Conservation (phyloP, 2,888 invertebrate species). For the Plebejus melissa region DNA sequence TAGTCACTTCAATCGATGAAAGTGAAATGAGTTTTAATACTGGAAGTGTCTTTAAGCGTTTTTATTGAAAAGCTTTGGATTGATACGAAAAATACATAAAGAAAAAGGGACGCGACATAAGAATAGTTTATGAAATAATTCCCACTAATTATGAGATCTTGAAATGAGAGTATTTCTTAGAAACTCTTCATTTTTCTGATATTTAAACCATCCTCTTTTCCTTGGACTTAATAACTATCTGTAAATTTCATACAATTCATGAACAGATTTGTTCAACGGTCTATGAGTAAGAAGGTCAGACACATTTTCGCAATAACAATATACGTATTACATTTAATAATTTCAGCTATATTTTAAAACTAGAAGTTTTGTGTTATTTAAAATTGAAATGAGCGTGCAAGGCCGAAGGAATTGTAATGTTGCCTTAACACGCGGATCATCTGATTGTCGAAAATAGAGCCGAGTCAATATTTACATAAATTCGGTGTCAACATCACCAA, state of each 20-base stretch:
- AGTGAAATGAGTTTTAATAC: background rate
- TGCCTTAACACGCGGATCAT: conserved; percentile 15
- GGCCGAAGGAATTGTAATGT: conserved; percentile 16
- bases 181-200: background rate
- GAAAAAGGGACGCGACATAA: too few relatives aligned
- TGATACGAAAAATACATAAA: too few relatives aligned
- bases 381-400: conserved; percentile 8
- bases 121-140: too few relatives aligned
- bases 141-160: background rate
- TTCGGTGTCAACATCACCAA: background rate
- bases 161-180: background rate
- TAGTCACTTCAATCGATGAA: background rate
- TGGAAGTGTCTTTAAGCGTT: background rate
- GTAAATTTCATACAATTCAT: too few relatives aligned
- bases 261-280: too few relatives aligned
- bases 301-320: too few relatives aligned
- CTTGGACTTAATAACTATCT: too few relatives aligned
- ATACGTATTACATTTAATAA: background rate
- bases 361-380: background rate
- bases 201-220: too few relatives aligned
- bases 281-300: too few relatives aligned
- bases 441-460: conserved; percentile 15
- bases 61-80: background rate
- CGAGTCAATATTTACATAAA: conserved; percentile 23
- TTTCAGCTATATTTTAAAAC: background rate